Base-by-base conservation (phyloP, 2,888 invertebrate species). In the Chorisops tibialis region DNA sequence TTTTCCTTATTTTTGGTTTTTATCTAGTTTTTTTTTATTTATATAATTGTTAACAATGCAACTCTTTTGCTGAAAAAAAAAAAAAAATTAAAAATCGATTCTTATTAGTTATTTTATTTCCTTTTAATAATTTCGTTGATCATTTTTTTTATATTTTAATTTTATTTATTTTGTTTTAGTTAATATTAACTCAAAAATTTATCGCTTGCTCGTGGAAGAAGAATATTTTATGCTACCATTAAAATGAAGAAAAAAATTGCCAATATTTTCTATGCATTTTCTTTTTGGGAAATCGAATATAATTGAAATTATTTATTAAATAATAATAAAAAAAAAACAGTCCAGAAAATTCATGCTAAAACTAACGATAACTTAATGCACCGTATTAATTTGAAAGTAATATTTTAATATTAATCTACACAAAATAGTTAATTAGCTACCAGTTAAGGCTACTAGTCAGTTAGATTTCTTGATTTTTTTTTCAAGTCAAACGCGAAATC, bases 241-340 rank as follows among this genome's bases (percentile, higher is more conserved):
- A 19, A 19, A 4, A 7, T 24, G 18, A 30, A 41, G 4, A 24
- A 18, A 22, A 54, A 22, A 45, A 43, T 16, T 18, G 35, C 43
- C 7, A 43, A 43, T 6, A 43, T 14, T 56, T 43, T 56, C 43
- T 45, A 56, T 56, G 56, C 56, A 56, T 16, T 9, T 30, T 54
- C 3, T 30, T 45, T 56, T 43, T 56, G 56, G 56, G 56, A 24
- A 45, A 45, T 45, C 24, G 43, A 30, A 4, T 39, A 37, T 52
- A n/a, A n/a, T 38, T 37, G 21, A 21, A n/a, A 39, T 30, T 35
- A n/a, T 16, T 45, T 11, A 43, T 35, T 24, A 56, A 30, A 56
- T 45, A n/a, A n/a, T 3, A 30, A 35, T 9, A 45, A 30, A 35
- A 45, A 1, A 30, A 30, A 30, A 30, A 30, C n/a, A n/a, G n/a